Base-by-base conservation (phyloP, 1,140 invertebrate species). In the Bombus waltoni region DNA sequence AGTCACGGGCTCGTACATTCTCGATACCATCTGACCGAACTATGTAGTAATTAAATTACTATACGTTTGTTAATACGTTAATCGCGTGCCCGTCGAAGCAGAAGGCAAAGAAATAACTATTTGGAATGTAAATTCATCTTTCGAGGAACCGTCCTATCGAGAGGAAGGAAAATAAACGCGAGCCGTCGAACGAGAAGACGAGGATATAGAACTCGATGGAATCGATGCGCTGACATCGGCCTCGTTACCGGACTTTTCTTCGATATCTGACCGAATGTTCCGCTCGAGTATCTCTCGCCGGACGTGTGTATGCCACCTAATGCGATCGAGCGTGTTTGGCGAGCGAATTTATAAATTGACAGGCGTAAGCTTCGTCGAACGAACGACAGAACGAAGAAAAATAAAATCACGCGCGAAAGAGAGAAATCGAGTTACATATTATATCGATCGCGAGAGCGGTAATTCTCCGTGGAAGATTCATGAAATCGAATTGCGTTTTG, bases 271-370 rank as follows among this genome's bases (percentile, higher is more conserved):
- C 73, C 73, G 62, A 35, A 70, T 57, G 38, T 32, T 83, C 35
- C 75, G 35, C 13, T 70, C 44, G 47, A 59, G 28, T 71, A 40
- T 84, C 82, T 76, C 47, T 40, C 44, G 32, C n/a, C 32, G 44
- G 66, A 47, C 25, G 28, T 70, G 25, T 40, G n/a, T 13, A 4
- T 53, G 25, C 18, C 77, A 25, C 13, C 22, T 84, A 84, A 84
- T 72, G 32, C 77, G 68, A 66, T 65, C 77, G 70, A 68, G 70
- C 72, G 57, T 81, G 70, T 81, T 85, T 80, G 70, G 13, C 77
- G 70, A 92, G 86, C 84, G 90, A 91, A 93, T 92, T 91, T 90
- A 91, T 91, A 93, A 93, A 93, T 93, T 90, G 89, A 93, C 79
- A 85, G 89, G 88, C 77, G 25, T 59, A 62, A 76, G 88, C 83